Percentiles rank a stretch among this genome's conserved stretches.
Evolutionary conservation across 2,888 invertebrate genomes (phyloP).

Genomic region (Resseliella maxima): DNA sequence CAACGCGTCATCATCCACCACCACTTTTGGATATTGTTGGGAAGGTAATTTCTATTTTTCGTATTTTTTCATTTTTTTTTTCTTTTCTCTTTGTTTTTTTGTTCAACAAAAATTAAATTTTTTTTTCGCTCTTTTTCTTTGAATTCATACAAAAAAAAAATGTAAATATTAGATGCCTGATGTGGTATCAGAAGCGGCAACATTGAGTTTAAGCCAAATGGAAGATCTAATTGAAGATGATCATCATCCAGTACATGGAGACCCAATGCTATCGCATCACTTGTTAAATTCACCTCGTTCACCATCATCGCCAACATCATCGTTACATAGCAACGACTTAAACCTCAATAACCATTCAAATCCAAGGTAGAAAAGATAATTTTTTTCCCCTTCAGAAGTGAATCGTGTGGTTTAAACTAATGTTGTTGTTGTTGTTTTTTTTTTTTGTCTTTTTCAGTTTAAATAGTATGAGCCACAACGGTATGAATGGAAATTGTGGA

Average conservation of each 20-base stretch:
- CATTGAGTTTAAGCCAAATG: constrained; percentile 72
- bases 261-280: constrained; percentile 72
- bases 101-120: neutral
- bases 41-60: constrained; percentile 64
- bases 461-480: constrained; percentile 41
- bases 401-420: neutral
- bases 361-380: neutral
- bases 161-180: constrained; percentile 69
- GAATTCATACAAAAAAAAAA: neutral
- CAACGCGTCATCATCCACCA: constrained; percentile 62
- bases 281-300: constrained; percentile 68
- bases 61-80: constrained; percentile 13
- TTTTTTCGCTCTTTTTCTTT: neutral
- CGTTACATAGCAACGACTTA: constrained; percentile 51
- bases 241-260: constrained; percentile 69
- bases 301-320: constrained; percentile 63
- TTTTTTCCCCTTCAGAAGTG: neutral
- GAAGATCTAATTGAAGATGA: constrained; percentile 77
- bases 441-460: neutral
- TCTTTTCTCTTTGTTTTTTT: neutral
- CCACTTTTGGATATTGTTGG: constrained; percentile 66
- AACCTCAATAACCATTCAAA: constrained; percentile 51
- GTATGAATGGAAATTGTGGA: constrained; percentile 36
- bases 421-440: neutral
- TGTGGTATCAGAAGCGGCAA: constrained; percentile 70